These are phyloP conservation scores for Promerops cafer DNA, from an alignment of 2,113 vertebrate species.

Conservation along the genomic window DNA sequence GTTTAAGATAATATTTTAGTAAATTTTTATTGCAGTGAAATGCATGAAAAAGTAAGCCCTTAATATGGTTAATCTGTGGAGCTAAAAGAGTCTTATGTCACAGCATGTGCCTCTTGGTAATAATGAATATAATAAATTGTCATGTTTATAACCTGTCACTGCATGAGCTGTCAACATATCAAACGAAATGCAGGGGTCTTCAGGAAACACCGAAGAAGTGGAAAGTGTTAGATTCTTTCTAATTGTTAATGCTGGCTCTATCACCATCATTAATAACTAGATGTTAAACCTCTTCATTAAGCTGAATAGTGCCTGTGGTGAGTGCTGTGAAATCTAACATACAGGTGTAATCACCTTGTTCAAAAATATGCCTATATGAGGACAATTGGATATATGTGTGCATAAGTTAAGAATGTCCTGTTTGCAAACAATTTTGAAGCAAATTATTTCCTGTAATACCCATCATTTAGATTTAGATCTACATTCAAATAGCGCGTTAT, in stretches of 20 bases:
- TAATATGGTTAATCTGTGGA: background rate
- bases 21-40: background rate
- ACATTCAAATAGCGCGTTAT: background rate
- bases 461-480: background rate
- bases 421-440: background rate
- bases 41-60: background rate
- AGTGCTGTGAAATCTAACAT: background rate
- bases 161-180: background rate
- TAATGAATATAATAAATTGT: background rate
- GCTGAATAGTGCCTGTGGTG: background rate
- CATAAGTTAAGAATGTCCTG: background rate
- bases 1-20: background rate
- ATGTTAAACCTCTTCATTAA: background rate
- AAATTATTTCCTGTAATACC: background rate
- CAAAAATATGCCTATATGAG: background rate
- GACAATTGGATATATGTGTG: background rate
- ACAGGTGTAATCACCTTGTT: background rate
- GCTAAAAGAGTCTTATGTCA: background rate
- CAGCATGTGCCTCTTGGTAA: background rate
- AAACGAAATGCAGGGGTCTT: background rate
- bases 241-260: background rate
- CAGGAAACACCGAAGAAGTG: background rate
- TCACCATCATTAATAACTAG: background rate
- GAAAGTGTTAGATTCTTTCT: background rate
- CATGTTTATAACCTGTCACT: background rate